Base-by-base conservation (phyloP, 2,113 vertebrate species). In the Axis porcinus region DNA sequence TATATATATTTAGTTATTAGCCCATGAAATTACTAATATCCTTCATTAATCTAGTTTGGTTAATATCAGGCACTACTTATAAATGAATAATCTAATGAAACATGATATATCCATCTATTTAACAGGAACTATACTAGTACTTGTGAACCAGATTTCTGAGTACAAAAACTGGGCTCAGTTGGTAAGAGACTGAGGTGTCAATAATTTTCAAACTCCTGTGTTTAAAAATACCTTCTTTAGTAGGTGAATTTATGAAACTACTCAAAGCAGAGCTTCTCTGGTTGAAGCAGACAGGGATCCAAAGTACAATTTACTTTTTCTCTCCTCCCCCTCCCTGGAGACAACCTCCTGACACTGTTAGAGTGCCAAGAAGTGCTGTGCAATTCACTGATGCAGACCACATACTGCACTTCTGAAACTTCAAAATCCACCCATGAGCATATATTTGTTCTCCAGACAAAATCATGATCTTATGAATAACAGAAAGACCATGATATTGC, bases 1-100 rank as follows among this genome's bases (percentile, higher is more conserved):
- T 64, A 91, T 62, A 81, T 55, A 11, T 58, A 81, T 70, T 85
- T 94, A 89, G 64, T 97, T 97, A 92, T 81, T 84, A 92, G 97
- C 45, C 74, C 81, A 85, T 96, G 21, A 94, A 96, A 97, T 98
- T 94, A 81, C 62, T 82, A 95, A 87, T 96, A 82, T 15, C 25
- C 50, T 97, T 97, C 83, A 97, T 96, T 97, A 96, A 94, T 89
- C 84, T 92, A 97, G 94, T 97, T 94, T 94, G 89, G 79, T 89
- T 96, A 83, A 45, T 9, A 83, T 50, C 17, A 97, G 40, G 67
- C 50, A 89, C 45, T 91, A 97, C 33, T 83, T 94, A 91, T 85
- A 89, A 92, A 95, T 92, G 55, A 97, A 92, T 2, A 89, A 89
- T 25, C 55, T 95, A 93, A 91, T 83, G 45, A 97, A 96, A 94